phyloP scores from a whole-genome alignment of 2,888 invertebrate species.

The Rhagonycha lutea region DNA sequence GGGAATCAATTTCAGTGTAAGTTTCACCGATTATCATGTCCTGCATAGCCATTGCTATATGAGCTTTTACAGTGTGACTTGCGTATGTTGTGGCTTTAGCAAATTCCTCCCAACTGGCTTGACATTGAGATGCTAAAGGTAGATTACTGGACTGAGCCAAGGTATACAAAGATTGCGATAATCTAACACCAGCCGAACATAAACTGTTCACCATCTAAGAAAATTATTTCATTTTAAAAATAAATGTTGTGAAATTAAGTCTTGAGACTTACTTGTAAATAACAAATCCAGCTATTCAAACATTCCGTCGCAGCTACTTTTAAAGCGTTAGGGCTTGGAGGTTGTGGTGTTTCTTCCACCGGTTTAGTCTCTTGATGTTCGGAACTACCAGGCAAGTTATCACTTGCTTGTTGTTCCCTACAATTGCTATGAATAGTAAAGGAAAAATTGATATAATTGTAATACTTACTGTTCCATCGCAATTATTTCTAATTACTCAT shows the following conservation, averaged over 20 bases:
- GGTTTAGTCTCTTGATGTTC: slow-evolving; percentile 36
- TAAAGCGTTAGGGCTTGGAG: slow-evolving; percentile 53
- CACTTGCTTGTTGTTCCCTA: neutral
- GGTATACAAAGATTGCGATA: slow-evolving; percentile 63
- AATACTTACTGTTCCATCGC: neutral
- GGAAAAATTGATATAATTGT: neutral
- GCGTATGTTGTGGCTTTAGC: slow-evolving; percentile 65
- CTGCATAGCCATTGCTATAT: slow-evolving; percentile 65
- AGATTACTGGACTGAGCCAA: slow-evolving; percentile 60
- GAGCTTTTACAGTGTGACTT: slow-evolving; percentile 66
- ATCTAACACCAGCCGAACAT: slow-evolving; percentile 65
- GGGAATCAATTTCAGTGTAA: slow-evolving; percentile 54
- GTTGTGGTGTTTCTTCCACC: slow-evolving; percentile 43
- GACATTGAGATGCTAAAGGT: slow-evolving; percentile 55
- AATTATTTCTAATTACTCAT: neutral
- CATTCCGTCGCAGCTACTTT: slow-evolving; percentile 55
- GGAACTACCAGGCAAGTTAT: slow-evolving; percentile 8
- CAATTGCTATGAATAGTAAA: neutral
- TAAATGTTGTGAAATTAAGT: neutral
- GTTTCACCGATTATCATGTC: slow-evolving; percentile 58
- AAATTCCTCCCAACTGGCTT: slow-evolving; percentile 68
- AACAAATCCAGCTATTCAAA: slow-evolving; percentile 55
- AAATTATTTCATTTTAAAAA: neutral
- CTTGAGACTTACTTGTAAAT: slow-evolving; percentile 48
- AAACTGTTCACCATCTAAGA: slow-evolving; percentile 64